Evolutionary conservation across 2,888 invertebrate species (phyloP), one percentile per base, ranked within the genome.

Genomic region (Chaetogeoica ovagalla): DNA sequence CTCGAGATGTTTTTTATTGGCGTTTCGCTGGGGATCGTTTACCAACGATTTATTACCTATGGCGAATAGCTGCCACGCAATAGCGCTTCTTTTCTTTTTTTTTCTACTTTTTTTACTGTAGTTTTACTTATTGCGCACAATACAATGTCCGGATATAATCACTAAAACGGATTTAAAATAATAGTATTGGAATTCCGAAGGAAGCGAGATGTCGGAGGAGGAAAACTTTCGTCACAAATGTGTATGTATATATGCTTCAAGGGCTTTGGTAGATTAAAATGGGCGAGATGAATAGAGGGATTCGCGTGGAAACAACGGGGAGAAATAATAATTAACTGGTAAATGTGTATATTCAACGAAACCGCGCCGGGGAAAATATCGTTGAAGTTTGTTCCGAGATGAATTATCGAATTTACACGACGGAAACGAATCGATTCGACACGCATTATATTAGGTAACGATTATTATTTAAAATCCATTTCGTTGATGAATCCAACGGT

Each of bases 271-370:
- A 52, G 23, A 68, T 52, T 23, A 23, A 68, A 68, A 52, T 8
- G 68, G 17, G 52, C 23, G 17, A 9, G 52, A 23, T 23, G 52
- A 52, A 68, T 68, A 19, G 48, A 23, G 48, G 17, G 17, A 19
- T 68, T 8, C 52, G 23, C 23, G 48, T 52, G 52, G 52, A 52
- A 68, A 68, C 68, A 52, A 68, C 1, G 30, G 30, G 17, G n/a
- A 52, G 30, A 30, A 30, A 30, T 30, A 68, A 52, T 52, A 68
- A 68, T 68, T 68, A 68, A 52, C 68, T 48, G 43, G 68, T 68
- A 48, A 11, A 48, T 30, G 30, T 30, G 4, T 68, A 65, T 63
- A 48, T 52, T 68, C 68, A 30, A 30, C 23, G 68, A 68, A 68
- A 8, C 15, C 17, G 23, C 17, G 19, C 30, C 30, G 23, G 55